These are phyloP conservation scores for Tribolium castaneum DNA, from an alignment of 1,140 invertebrate genomes.

Conservation along the genomic window DNA sequence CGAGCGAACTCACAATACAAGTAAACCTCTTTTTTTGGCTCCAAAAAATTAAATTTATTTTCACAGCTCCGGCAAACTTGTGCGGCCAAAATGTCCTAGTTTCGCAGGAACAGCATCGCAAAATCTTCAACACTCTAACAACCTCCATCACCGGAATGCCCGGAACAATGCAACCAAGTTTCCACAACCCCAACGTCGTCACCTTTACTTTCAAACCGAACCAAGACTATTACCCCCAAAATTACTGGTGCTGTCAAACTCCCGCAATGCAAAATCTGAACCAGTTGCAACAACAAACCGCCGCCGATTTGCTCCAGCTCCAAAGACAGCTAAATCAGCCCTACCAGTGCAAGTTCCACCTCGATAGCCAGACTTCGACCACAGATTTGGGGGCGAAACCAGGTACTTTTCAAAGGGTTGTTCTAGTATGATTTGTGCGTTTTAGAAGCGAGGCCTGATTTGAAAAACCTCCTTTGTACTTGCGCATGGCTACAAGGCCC, in stretches of 20 bases:
- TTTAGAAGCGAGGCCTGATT: not conserved
- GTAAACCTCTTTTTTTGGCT: constrained; percentile 35
- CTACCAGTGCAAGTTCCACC: constrained; percentile 49
- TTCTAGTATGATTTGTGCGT: not conserved
- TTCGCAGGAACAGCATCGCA: constrained; percentile 54
- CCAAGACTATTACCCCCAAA: not conserved
- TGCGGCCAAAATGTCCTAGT: constrained; percentile 52
- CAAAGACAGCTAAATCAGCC: constrained; percentile 23
- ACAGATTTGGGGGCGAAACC: constrained; percentile 41
- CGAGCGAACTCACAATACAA: constrained; percentile 45
- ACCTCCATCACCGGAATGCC: constrained; percentile 47
- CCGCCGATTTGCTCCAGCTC: constrained; percentile 27
- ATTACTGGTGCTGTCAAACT: constrained; percentile 5
- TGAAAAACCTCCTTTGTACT: constrained; percentile 1
- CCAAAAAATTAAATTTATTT: not conserved
- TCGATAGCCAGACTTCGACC: constrained; percentile 44
- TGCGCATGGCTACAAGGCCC: constrained; percentile 33
- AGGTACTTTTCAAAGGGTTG: constrained; percentile 16
- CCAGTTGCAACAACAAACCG: constrained; percentile 38
- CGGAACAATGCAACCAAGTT: not conserved
- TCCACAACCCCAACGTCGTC: constrained; percentile 6
- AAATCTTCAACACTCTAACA: constrained; percentile 50
- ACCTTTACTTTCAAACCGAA: not conserved
- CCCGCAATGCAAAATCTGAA: not conserved
- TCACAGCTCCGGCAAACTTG: constrained; percentile 46